Conservation (phyloP, 2,888 invertebrate species). For the Sarcophaga caerulescens region DNA sequence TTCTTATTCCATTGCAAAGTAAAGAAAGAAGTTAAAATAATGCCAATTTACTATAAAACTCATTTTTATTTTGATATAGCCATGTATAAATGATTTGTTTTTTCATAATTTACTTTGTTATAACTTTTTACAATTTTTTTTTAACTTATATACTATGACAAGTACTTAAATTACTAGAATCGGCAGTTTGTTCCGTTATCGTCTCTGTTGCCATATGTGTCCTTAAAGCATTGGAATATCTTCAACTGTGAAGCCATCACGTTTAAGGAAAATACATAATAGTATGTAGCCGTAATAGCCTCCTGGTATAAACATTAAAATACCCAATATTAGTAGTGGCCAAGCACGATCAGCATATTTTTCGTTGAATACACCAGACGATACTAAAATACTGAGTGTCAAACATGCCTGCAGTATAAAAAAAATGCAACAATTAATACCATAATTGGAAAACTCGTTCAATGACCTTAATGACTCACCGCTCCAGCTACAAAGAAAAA, state of each 20-base stretch:
- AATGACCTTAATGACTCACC: conserved; percentile 67
- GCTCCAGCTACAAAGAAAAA: conserved; percentile 90
- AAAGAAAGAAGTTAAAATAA: no score
- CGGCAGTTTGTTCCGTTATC: conserved; percentile 23
- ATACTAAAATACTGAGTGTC: conserved; percentile 89
- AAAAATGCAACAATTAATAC: background rate
- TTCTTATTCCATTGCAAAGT: no score
- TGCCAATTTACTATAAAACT: no score
- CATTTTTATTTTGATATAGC: no score
- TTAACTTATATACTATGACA: conserved; percentile 26
- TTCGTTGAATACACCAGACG: conserved; percentile 90
- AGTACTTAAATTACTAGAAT: conserved; percentile 10
- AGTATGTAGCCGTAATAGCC: conserved; percentile 95
- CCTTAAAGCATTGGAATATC: conserved; percentile 70
- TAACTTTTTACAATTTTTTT: background rate
- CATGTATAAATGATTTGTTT: background rate
- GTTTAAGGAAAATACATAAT: conserved; percentile 85
- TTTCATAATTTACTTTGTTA: background rate
- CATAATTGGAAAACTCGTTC: background rate
- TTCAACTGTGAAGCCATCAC: conserved; percentile 72
- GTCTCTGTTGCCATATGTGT: background rate
- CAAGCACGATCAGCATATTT: conserved; percentile 94
- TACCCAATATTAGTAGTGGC: conserved; percentile 93
- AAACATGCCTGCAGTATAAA: conserved; percentile 83
- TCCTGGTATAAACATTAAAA: conserved; percentile 95